Evolutionary conservation across 53 echinoderm and acorn worm species (phyloP).

Genomic region (Patiria pectinifera): DNA sequence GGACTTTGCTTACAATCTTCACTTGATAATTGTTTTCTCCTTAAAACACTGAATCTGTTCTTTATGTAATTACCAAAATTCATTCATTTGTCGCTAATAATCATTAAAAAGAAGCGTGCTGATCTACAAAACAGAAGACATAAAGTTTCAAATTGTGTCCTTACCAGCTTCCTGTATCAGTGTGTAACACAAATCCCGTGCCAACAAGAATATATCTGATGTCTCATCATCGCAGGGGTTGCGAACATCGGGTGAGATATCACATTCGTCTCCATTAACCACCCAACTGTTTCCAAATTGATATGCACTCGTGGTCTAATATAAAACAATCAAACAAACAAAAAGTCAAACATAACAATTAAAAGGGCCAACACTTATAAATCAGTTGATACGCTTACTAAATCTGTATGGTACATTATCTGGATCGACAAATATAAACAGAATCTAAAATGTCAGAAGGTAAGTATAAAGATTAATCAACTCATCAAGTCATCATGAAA

Average conservation of each 20-base stretch:
- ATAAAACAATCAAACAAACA: neutral
- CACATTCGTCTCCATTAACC: conserved; percentile 63
- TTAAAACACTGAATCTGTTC: no score
- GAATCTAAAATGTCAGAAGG: no score
- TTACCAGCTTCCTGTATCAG: conserved; percentile 69
- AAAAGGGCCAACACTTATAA: neutral
- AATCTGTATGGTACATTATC: no score
- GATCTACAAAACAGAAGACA: neutral
- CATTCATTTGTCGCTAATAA: no score
- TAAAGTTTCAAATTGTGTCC: neutral
- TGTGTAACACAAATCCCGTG: conserved; percentile 77
- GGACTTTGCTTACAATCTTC: no score
- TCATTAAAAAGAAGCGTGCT: neutral
- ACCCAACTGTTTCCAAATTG: conserved; percentile 94
- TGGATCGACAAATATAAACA: no score
- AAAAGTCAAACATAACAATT: neutral
- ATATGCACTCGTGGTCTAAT: conserved; percentile 55
- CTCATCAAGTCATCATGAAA: no score
- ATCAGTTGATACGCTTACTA: no score
- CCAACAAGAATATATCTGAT: conserved; percentile 44
- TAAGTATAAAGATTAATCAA: no score
- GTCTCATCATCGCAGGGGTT: conserved; percentile 74
- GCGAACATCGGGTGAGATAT: conserved; percentile 32
- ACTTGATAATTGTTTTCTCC: no score
- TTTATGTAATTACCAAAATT: no score